Evolutionary conservation across 2,113 vertebrate species (phyloP).

Genomic region (Raja brachyura): DNA sequence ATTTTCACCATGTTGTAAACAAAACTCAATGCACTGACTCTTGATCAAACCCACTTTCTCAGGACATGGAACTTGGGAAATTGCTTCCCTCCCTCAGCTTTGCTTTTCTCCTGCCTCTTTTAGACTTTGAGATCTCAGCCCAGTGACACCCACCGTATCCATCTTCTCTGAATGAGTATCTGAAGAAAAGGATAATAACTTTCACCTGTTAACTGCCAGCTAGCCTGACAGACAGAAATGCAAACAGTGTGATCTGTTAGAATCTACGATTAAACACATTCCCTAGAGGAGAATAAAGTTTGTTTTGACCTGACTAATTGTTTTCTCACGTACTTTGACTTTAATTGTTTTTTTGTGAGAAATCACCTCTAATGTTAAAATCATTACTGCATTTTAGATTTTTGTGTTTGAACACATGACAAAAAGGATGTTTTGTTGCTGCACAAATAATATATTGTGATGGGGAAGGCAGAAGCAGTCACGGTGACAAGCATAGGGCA

Average conservation of each 20-base stretch:
- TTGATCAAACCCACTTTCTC: not conserved
- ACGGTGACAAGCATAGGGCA: not conserved
- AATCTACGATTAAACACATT: conserved; percentile 16
- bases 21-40: not conserved
- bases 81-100: not conserved
- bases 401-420: not conserved
- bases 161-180: conserved; percentile 15
- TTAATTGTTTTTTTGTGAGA: not conserved
- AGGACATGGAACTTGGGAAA: not conserved
- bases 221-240: not conserved
- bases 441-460: not conserved
- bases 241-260: not conserved
- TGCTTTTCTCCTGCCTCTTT: not conserved
- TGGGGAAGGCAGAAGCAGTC: not conserved
- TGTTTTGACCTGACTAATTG: not conserved
- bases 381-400: not conserved
- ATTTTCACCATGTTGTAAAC: not conserved
- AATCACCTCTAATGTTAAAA: conserved; percentile 9
- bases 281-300: not conserved
- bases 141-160: not conserved
- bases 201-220: not conserved
- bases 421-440: not conserved
- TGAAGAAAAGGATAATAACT: not conserved
- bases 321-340: not conserved
- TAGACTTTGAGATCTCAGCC: not conserved